phyloP scores from a whole-genome alignment of 2,888 invertebrate species.

The Tipula confusa region DNA sequence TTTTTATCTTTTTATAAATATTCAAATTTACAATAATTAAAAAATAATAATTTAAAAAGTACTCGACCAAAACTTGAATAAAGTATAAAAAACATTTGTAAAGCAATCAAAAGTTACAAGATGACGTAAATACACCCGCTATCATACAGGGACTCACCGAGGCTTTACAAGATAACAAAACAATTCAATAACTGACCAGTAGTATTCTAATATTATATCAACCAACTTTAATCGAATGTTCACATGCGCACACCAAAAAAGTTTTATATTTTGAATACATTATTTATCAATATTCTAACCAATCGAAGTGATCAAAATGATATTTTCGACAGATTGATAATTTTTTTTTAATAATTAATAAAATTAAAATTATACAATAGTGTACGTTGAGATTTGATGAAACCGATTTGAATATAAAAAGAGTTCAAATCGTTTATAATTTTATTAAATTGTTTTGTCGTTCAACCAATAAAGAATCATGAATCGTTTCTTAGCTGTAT shows the following conservation, averaged over 20 bases:
- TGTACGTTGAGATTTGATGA: background rate
- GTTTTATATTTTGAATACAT: background rate
- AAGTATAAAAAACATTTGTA: background rate
- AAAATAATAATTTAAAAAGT: background rate
- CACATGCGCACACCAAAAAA: background rate
- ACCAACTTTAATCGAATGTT: background rate
- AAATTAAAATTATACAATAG: background rate
- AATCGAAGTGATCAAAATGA: background rate
- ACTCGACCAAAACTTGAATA: background rate
- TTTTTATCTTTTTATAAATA: background rate
- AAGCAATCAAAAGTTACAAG: background rate
- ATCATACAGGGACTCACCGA: background rate
- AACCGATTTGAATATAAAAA: background rate
- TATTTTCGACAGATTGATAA: background rate
- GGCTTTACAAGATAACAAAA: background rate
- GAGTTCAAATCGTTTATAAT: background rate
- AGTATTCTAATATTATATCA: background rate
- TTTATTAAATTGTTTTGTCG: background rate
- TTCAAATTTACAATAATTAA: background rate
- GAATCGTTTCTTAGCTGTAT: conserved; percentile 29
- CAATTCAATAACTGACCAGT: background rate
- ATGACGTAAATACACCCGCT: background rate
- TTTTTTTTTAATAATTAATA: background rate
- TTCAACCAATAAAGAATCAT: background rate
- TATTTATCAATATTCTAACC: background rate